Conservation (phyloP, 1,140 invertebrate species). For the Drosophila ananassae region DNA sequence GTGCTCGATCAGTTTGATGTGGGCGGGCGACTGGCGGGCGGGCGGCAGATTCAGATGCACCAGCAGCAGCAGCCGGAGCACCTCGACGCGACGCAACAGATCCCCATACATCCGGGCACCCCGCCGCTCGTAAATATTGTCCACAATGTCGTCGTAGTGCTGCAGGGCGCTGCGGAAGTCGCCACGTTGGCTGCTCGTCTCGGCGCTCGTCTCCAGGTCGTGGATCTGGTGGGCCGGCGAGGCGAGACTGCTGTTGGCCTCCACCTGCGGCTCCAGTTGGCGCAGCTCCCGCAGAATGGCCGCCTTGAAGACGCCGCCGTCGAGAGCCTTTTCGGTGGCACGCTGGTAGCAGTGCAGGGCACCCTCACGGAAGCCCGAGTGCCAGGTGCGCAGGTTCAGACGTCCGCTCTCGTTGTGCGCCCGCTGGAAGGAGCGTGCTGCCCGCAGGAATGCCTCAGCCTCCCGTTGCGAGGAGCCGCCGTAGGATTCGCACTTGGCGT, state of each 20-base stretch:
- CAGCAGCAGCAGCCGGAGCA: conserved; percentile 69
- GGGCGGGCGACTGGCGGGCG: conserved; percentile 76
- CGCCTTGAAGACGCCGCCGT: conserved; percentile 75
- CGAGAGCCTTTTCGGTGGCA: conserved; percentile 62
- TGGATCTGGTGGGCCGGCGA: conserved; percentile 78
- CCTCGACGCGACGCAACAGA: conserved; percentile 65
- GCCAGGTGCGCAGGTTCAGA: conserved; percentile 53
- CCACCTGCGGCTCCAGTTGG: conserved; percentile 57
- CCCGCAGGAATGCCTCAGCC: conserved; percentile 71
- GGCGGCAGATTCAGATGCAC: conserved; percentile 76
- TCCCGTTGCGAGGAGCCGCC: conserved; percentile 63
- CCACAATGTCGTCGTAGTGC: conserved; percentile 80
- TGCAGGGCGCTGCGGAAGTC: conserved; percentile 72
- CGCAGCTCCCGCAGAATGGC: conserved; percentile 75
- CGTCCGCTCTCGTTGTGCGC: conserved; percentile 57
- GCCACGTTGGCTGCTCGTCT: conserved; percentile 44
- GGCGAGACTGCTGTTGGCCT: conserved; percentile 74
- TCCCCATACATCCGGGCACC: conserved; percentile 66
- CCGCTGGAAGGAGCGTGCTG: conserved; percentile 62
- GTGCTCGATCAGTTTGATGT: conserved; percentile 80
- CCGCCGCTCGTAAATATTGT: conserved; percentile 79
- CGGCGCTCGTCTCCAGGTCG: conserved; percentile 70
- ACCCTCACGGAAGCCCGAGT: conserved; percentile 65
- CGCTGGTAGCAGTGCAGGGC: conserved; percentile 74
- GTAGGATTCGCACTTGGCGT: conserved; percentile 74